Conservation (phyloP, 2,888 invertebrate species). For the Stenurella melanura region DNA sequence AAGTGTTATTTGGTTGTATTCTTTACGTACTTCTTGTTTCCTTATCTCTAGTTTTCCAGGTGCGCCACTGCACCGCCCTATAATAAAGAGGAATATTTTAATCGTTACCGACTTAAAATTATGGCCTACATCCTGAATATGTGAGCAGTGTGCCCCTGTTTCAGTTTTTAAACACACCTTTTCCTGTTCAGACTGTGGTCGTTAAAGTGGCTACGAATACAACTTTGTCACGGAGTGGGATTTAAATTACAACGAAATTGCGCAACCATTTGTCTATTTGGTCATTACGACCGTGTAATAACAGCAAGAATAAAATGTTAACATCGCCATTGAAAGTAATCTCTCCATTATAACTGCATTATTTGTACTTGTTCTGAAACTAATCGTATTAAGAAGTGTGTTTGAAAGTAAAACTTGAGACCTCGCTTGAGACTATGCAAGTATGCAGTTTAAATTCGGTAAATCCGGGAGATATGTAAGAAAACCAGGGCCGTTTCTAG, state of each 20-base stretch:
- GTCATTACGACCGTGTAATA: constrained; percentile 10
- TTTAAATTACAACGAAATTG: constrained; percentile 40
- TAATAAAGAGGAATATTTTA: neutral
- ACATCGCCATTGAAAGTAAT: constrained; percentile 6
- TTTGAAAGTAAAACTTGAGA: neutral
- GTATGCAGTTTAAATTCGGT: no score
- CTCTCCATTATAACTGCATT: neutral
- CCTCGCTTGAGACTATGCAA: no score
- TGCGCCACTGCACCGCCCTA: constrained; percentile 1
- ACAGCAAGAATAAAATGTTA: constrained; percentile 13
- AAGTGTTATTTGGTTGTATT: no score
- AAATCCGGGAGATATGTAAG: no score
- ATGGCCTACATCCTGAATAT: constrained; percentile 30
- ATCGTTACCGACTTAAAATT: constrained; percentile 16
- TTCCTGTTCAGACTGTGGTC: constrained; percentile 47
- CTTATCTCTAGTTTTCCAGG: no score
- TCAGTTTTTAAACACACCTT: constrained; percentile 48
- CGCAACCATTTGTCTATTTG: constrained; percentile 11
- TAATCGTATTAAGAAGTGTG: neutral
- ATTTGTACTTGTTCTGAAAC: neutral
- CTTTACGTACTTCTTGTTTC: no score
- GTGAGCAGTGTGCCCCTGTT: constrained; percentile 36
- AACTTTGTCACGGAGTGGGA: constrained; percentile 36
- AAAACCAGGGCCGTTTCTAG: neutral
- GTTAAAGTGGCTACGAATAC: constrained; percentile 19